Conservation (phyloP, 2,113 vertebrate species). For the Centropus bengalensis region DNA sequence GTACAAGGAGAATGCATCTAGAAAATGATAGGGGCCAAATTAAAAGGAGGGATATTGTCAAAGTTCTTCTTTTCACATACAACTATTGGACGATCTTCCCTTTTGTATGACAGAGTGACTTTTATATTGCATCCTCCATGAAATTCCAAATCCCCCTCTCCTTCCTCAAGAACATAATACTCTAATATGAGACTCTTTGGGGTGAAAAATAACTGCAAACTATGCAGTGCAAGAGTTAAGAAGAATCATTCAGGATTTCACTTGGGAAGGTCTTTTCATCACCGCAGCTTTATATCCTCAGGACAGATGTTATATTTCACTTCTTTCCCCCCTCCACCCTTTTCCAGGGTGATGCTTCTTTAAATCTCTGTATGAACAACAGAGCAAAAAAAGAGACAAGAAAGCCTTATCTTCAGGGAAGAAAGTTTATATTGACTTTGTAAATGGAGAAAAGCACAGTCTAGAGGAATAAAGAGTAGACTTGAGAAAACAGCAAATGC, state of each 20-base stretch:
- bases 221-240: background rate
- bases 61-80: background rate
- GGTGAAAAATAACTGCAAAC: background rate
- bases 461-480: background rate
- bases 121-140: background rate
- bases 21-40: background rate
- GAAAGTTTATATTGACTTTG: background rate
- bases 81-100: background rate
- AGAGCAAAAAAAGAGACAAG: background rate
- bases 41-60: background rate
- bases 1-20: background rate
- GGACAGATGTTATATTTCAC: background rate
- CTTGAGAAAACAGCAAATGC: slow-evolving; percentile 5
- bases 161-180: background rate
- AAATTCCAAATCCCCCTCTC: background rate
- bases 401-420: background rate
- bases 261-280: background rate
- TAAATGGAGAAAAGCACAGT: background rate
- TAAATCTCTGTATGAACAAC: background rate
- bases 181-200: background rate
- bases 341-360: background rate
- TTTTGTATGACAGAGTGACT: background rate
- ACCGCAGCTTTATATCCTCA: background rate
- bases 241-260: background rate
- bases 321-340: background rate